These are phyloP conservation scores for Myotis daubentonii DNA, from an alignment of 2,797 vertebrate species.

Conservation along the genomic window DNA sequence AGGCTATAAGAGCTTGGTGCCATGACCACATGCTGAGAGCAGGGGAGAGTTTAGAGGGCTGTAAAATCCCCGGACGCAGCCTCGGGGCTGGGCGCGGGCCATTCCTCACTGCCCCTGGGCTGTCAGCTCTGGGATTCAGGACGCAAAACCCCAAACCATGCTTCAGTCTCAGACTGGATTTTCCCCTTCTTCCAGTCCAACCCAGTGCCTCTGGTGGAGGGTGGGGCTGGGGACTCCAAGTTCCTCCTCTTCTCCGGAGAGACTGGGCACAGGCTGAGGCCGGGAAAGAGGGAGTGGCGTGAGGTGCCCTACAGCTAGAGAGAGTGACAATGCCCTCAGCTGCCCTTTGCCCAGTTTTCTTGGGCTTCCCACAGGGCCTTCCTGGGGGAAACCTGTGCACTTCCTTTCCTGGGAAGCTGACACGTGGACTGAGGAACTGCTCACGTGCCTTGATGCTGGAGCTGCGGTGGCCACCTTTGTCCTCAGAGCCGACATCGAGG, in stretches of 20 bases:
- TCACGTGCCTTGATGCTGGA: neutral
- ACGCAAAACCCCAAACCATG: neutral
- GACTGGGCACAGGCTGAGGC: neutral
- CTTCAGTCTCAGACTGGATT: slow-evolving; percentile 42
- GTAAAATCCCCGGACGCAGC: neutral
- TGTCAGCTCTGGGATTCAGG: slow-evolving; percentile 10
- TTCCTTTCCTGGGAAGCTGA: too few species aligned
- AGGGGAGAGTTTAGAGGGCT: neutral
- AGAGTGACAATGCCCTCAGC: neutral
- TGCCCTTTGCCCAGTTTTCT: neutral
- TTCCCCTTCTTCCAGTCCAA: slow-evolving; percentile 11
- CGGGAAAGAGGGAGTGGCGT: neutral
- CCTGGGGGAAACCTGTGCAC: neutral
- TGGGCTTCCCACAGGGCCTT: neutral
- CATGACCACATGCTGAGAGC: neutral
- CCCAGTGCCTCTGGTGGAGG: neutral
- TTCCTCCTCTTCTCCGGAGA: neutral
- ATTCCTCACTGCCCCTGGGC: neutral
- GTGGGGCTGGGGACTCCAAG: neutral
- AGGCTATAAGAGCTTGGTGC: neutral
- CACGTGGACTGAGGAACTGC: neutral
- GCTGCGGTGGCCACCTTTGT: neutral
- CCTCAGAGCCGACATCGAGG: neutral
- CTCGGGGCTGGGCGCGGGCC: neutral
- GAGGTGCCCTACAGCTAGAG: neutral